Evolutionary conservation across 2,797 vertebrate species (phyloP), one percentile per base, ranked within the genome.

Genomic region (Miichthys miiuy): DNA sequence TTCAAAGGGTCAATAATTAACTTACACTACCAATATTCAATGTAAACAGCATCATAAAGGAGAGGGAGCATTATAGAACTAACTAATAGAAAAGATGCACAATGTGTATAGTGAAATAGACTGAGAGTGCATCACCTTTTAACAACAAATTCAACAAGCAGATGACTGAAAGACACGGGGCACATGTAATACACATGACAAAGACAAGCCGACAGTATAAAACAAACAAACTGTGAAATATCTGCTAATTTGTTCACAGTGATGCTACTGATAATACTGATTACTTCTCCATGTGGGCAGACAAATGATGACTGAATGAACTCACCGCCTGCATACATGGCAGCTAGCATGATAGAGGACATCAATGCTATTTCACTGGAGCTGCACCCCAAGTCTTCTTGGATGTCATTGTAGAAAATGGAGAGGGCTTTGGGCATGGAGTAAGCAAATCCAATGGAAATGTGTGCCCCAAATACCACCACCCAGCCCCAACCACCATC

Each of bases 401-500:
- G 96, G 87, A 97, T 97, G 69, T 96, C 94, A 80, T 94, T 95
- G 91, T 91, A 96, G 92, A 96, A 95, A 83, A 96, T 95, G 66
- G 96, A 95, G 51, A 96, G 62, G 55, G 89, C 91, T 93, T 97
- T 97, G 44, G 95, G 94, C 8, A 96, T 96, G 56, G 95, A 90
- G 1, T 96, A 96, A 0, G 96, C 96, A 34, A 97, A 96, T 79
- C 96, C 96, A 3, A 96, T 95, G 68, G 95, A 94, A 47, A 96
- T 63, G 65, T 97, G 95, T 42, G 96, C 94, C 0, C 94, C 96
- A 0, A 96, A 56, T 17, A 96, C 94, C 68, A 96, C 94, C 21
- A 85, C 68, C 95, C 96, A 96, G 0, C 95, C 95, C 95, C 95
- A 96, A 27, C 96, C 96, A 0, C 96, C 95, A 0, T 97, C 96